phyloP scores from a whole-genome alignment of 2,797 vertebrate species.

The Gila robusta region DNA sequence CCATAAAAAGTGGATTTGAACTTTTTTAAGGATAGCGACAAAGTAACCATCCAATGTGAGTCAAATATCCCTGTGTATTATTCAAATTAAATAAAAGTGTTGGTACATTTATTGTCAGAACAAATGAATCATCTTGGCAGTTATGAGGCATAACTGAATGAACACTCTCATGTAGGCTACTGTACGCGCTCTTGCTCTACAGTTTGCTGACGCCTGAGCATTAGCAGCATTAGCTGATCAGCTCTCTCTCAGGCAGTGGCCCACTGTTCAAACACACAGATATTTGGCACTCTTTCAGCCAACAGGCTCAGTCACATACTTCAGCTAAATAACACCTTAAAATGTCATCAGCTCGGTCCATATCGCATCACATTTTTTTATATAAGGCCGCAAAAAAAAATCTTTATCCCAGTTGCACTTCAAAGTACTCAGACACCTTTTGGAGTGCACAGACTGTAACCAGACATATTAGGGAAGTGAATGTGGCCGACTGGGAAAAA shows the following conservation, averaged over 20 bases:
- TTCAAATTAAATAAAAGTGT: conserved; percentile 19
- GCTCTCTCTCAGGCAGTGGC: conserved; percentile 11
- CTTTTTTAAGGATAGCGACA: neutral
- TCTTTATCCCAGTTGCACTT: neutral
- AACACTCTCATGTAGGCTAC: neutral
- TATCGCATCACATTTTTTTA: neutral
- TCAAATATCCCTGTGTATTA: neutral
- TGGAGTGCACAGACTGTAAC: conserved; percentile 1
- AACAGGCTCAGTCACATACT: conserved; percentile 38
- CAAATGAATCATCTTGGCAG: conserved; percentile 46
- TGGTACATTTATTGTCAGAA: conserved; percentile 39
- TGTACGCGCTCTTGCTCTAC: neutral
- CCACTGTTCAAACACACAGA: conserved; percentile 35
- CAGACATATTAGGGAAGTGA: neutral
- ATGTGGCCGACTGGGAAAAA: neutral
- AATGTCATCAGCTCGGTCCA: conserved; percentile 23
- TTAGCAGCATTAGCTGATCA: conserved; percentile 16
- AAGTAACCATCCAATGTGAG: neutral
- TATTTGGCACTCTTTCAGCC: conserved; percentile 27
- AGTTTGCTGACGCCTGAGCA: neutral
- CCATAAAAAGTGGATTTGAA: neutral
- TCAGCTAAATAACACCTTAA: neutral
- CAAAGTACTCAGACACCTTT: neutral
- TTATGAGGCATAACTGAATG: conserved; percentile 22
- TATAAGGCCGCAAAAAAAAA: neutral